Percentiles rank a stretch among this genome's conserved stretches.
phyloP scores from a whole-genome alignment of 2,113 vertebrate genomes.

The Heterotilapia buettikoferi region DNA sequence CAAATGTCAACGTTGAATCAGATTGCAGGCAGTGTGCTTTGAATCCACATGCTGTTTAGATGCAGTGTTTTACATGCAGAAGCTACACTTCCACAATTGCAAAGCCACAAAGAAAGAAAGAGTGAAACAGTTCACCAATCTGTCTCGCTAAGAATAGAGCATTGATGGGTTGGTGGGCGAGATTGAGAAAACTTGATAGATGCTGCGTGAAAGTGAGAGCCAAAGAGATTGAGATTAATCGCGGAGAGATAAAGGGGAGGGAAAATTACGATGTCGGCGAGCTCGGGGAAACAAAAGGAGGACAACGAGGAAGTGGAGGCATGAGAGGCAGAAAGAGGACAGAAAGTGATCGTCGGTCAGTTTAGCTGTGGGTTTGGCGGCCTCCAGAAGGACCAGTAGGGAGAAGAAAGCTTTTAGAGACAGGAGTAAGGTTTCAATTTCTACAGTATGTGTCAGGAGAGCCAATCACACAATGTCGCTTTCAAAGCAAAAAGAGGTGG shows the following conservation, averaged over 20 bases:
- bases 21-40: background rate
- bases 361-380: background rate
- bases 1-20: background rate
- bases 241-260: background rate
- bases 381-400: conserved; percentile 14
- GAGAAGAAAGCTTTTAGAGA: conserved; percentile 31
- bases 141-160: conserved; percentile 27
- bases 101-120: background rate
- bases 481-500: background rate
- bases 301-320: background rate
- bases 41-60: background rate
- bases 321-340: background rate
- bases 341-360: background rate
- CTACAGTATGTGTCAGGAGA: conserved; percentile 8
- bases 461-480: background rate
- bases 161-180: background rate
- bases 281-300: conserved; percentile 3
- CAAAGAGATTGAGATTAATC: conserved; percentile 20
- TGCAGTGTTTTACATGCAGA: background rate
- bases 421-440: conserved; percentile 22
- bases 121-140: background rate
- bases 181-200: conserved; percentile 30
- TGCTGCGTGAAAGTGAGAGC: conserved; percentile 16
- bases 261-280: conserved; percentile 19
- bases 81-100: background rate